Base-by-base conservation (phyloP, 2,113 vertebrate species). In the Thomomys bottae region DNA sequence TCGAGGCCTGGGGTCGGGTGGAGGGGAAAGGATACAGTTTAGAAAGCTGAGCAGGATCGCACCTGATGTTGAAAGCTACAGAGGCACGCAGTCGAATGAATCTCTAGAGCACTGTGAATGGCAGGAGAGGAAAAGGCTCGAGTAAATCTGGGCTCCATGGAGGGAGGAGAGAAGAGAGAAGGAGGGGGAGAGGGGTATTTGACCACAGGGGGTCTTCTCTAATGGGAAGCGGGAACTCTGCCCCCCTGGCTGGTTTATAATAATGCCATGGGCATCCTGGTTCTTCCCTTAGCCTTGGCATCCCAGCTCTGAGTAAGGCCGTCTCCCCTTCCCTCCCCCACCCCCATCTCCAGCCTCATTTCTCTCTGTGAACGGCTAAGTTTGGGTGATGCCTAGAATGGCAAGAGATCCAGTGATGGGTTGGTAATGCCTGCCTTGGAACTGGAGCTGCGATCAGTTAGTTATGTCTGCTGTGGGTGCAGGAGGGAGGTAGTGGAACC, bases 391-490 rank as follows among this genome's bases (percentile, higher is more conserved):
- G 9, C 57, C 34, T 40, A 26, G 66, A 73, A 40, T 10, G 32
- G 10, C 8, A 67, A 21, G 23, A 23, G 67, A 67, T 6, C n/a
- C 49, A 15, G 17, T 32, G 78, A 82, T 84, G 34, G 93, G 89
- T 79, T 91, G 91, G 64, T 38, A 45, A 91, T 80, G 82, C 38
- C 93, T 95, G 40, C 42, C 32, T 5, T 4, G 32, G 14, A 49
- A 63, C 57, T 24, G 40, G 61, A 32, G 70, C 57, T 59, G 54
- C 23, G 71, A 95, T 95, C 84, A 28, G 36, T 87, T 95, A 72
- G 20, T 94, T 34, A 93, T 95, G 96, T 92, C 96, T 95, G 90
- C 71, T 24, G 5, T 1, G 38, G 49, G 36, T 34, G 3, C 24
- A 14, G 68, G 45, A 80, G 40, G 24, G 4, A 38, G 8, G 11